Evolutionary conservation across 1,140 invertebrate genomes (phyloP), one percentile per base, ranked within the genome.

Genomic region (Procambarus clarkii): DNA sequence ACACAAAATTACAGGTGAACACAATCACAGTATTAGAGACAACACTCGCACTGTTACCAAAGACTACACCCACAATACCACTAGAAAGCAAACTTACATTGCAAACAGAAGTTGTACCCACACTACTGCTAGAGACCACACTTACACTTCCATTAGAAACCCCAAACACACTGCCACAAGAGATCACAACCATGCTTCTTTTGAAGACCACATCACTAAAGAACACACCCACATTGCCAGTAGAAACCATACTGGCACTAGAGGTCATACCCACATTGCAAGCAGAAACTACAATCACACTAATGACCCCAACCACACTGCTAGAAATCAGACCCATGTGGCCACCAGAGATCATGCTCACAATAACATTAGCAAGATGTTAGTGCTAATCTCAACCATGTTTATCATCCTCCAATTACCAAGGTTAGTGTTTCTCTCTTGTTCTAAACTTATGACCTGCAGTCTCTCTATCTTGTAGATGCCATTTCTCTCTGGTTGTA

Each of bases 291-390:
- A 74, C 69, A 74, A 7, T 7, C 69, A 74, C 69, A 74, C 69
- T 21, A 69, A 18, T 4, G 64, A 69, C 64, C 64, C 13, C 18
- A 69, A 4, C 64, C 64, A 69, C 21, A 8, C 24, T 21, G 34
- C 2, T 74, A 74, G 69, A 74, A 11, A 34, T 21, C n/a, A 34
- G 0, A 7, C 69, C 5, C 69, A 74, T 4, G 8, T 13, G 8
- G 60, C 60, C 13, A 34, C 21, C 11, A 74, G 24, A 34, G 69
- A 74, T 21, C 69, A 74, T 34, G 69, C 69, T 21, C 69, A 74
- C 24, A 74, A 74, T n/a, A 74, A 74, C 69, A 74, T 74, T 34
- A 74, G 69, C 69, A 74, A 74, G n/a, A 74, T 74, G 69, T 11
- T 74, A 5, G 24, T 74, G 8, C n/a, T 74, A 8, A 74, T 74